These are phyloP conservation scores for Acrobasis suavella DNA, from an alignment of 2,888 invertebrate genomes.

Conservation along the genomic window DNA sequence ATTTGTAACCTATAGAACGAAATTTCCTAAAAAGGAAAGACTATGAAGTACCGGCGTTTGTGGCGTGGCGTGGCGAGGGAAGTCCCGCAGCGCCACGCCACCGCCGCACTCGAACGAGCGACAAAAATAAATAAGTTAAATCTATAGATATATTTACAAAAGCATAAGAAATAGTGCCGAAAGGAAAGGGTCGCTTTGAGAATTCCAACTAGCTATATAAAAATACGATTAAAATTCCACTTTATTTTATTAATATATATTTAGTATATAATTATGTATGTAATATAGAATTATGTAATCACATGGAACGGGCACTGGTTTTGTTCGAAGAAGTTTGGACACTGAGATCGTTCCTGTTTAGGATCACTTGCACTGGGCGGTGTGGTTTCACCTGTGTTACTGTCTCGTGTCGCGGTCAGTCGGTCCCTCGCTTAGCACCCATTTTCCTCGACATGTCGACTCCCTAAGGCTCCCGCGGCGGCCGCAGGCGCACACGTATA, in stretches of 20 bases:
- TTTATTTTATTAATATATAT: conserved; percentile 52
- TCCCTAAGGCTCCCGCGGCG: conserved; percentile 14
- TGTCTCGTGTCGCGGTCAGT: conserved; percentile 33
- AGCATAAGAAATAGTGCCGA: conserved; percentile 73
- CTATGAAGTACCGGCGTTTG: conserved; percentile 34
- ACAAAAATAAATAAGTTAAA: conserved; percentile 77
- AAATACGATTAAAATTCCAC: conserved; percentile 71
- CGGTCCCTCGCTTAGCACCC: conserved; percentile 51
- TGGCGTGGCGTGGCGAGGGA: conserved; percentile 36
- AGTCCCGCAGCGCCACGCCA: conserved; percentile 36
- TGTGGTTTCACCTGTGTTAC: conserved; percentile 38
- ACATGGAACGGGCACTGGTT: conserved; percentile 77
- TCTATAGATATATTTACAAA: conserved; percentile 78
- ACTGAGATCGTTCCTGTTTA: conserved; percentile 70
- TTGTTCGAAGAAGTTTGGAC: conserved; percentile 73
- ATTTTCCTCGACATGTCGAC: conserved; percentile 21
- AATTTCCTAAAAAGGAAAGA: conserved; percentile 75
- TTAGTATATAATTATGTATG: conserved; percentile 32
- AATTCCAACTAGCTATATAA: conserved; percentile 76
- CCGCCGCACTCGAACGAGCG: conserved; percentile 42
- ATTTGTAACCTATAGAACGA: conserved; percentile 81
- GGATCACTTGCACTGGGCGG: conserved; percentile 56
- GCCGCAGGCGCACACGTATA: conserved; percentile 21
- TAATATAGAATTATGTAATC: conserved; percentile 50
- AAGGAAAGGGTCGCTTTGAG: conserved; percentile 61